A percentile compares a stretch with the other conserved stretches of the same genome.
phyloP scores from a whole-genome alignment of 1,140 invertebrate genomes.

The Muscidifurax raptorellus region DNA sequence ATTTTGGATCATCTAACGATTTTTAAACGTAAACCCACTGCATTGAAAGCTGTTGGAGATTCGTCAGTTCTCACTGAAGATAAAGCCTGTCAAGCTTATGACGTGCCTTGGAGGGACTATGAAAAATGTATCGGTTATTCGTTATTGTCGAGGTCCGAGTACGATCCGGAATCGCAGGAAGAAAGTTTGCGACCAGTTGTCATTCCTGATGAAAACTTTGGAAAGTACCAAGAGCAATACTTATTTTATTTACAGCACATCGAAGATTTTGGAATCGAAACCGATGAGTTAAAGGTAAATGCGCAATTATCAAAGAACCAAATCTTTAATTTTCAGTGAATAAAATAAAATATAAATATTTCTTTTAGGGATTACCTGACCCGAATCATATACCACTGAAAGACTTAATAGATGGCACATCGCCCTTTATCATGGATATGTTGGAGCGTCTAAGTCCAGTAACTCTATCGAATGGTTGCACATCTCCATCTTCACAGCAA shows the following conservation, averaged over 20 bases:
- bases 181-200: conserved; percentile 42
- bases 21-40: conserved; percentile 56
- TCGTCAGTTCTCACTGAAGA: conserved; percentile 44
- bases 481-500: conserved; percentile 4
- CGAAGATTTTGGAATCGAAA: conserved; percentile 60
- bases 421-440: conserved; percentile 64
- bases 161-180: conserved; percentile 44
- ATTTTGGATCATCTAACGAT: conserved; percentile 58
- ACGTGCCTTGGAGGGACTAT: conserved; percentile 62
- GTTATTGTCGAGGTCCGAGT: conserved; percentile 56
- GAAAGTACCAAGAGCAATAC: conserved; percentile 69
- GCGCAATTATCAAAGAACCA: conserved; percentile 25
- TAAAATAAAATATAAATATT: background rate
- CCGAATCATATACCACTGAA: conserved; percentile 63
- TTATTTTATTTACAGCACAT: conserved; percentile 66
- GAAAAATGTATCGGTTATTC: conserved; percentile 68
- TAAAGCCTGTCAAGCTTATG: conserved; percentile 62
- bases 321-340: background rate
- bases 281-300: conserved; percentile 54
- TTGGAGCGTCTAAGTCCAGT: conserved; percentile 57
- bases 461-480: conserved; percentile 55
- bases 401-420: conserved; percentile 63
- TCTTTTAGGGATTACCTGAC: conserved; percentile 54
- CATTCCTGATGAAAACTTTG: conserved; percentile 56
- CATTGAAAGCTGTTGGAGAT: conserved; percentile 58